These are phyloP conservation scores for Danaus melanippus DNA, from an alignment of 1,140 invertebrate genomes.

Conservation along the genomic window DNA sequence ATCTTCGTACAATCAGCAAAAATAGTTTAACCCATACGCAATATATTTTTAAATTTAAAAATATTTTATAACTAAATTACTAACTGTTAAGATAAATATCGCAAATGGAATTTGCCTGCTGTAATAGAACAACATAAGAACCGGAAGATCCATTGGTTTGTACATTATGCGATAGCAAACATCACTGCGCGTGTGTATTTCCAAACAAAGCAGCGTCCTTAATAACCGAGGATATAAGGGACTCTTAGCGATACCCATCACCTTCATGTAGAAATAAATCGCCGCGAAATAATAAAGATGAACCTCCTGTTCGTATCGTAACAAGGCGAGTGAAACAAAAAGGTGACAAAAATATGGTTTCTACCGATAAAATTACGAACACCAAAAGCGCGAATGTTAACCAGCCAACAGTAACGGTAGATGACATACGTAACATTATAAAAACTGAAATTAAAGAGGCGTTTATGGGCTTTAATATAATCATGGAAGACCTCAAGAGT, in stretches of 20 bases:
- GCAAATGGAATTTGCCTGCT: too few relatives aligned
- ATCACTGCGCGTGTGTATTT: constrained; percentile 5
- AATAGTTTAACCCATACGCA: constrained; percentile 3
- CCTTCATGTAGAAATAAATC: neutral
- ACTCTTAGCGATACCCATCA: constrained; percentile 6
- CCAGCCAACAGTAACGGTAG: constrained; percentile 3
- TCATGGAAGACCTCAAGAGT: constrained; percentile 5
- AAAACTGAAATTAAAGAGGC: constrained; percentile 7
- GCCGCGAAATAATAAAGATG: constrained; percentile 1
- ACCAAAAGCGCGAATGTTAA: neutral
- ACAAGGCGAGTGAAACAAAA: neutral
- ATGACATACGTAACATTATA: constrained; percentile 6
- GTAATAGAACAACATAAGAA: constrained; percentile 2
- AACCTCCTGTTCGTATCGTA: neutral
- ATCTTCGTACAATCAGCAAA: constrained; percentile 5
- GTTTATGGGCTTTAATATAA: constrained; percentile 3
- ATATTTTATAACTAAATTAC: constrained; percentile 7
- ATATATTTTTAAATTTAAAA: constrained; percentile 11
- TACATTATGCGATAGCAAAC: constrained; percentile 4
- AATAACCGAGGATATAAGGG: constrained; percentile 3
- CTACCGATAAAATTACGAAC: neutral
- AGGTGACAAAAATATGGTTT: neutral
- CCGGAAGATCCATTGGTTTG: constrained; percentile 4
- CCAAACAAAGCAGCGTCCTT: constrained; percentile 5
- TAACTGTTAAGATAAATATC: constrained; percentile 6